A percentile compares a stretch with the other conserved stretches of the same genome.
Evolutionary conservation across 1,140 invertebrate species (phyloP).

Genomic region (Conus betulinus): DNA sequence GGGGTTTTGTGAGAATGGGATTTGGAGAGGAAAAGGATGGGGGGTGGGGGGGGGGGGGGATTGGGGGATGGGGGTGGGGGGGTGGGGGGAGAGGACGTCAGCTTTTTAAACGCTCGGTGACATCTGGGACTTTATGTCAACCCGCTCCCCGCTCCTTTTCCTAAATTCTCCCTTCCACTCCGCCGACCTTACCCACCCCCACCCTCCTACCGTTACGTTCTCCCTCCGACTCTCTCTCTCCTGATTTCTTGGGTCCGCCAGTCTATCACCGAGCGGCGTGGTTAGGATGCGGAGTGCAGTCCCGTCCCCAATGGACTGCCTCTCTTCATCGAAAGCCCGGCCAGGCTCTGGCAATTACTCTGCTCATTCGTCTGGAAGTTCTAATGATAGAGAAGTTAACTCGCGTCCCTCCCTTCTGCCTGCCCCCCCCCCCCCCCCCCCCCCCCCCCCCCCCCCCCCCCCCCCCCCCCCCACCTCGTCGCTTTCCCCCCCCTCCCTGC

Average conservation of each 20-base stretch:
- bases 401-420: not conserved
- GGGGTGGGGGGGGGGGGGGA: not conserved
- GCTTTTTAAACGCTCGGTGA: not conserved
- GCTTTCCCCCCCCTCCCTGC: no score
- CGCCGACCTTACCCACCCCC: not conserved
- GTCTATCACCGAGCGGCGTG: no score
- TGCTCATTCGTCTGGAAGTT: not conserved
- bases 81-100: no score
- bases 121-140: not conserved
- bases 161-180: not conserved
- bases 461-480: no score
- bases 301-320: not conserved
- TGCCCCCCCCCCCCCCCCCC: no score
- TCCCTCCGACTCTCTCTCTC: not conserved
- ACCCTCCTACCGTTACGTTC: not conserved
- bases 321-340: not conserved
- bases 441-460: no score
- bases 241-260: not conserved
- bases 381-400: conserved; percentile 20
- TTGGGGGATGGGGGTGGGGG: no score
- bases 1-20: not conserved
- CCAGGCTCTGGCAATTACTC: not conserved
- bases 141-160: not conserved
- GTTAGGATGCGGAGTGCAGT: no score
- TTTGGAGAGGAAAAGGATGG: not conserved